Evolutionary conservation across 2,113 vertebrate species (phyloP), one percentile per base, ranked within the genome.

Genomic region (Zosterops pallidus): DNA sequence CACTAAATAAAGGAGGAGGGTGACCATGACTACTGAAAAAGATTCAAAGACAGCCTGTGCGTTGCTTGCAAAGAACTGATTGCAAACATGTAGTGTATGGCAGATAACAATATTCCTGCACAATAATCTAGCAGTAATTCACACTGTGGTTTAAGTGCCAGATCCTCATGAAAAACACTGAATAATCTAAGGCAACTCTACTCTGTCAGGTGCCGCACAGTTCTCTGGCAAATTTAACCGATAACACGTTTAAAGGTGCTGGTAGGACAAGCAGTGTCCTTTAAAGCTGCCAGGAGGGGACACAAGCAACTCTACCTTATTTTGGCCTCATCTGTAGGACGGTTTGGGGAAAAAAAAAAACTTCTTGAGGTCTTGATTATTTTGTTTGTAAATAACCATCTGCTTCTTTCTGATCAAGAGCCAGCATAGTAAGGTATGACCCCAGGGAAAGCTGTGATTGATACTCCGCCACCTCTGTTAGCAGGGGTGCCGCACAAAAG

Each of bases 311-410:
- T 93, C 60, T 33, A 41, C 72, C 62, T 94, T 62, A 16, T 91
- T 96, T 89, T 81, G 92, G 95, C 76, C 86, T 95, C 92, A 90
- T 89, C 81, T 83, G 82, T n/a, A 67, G 70, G 60, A 93, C 23
- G 29, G 37, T 90, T 93, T 74, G 18, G 44, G 62, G 7, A 56
- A 92, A 90, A 89, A 92, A 90, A 89, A 89, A 85, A 28, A 0
- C 8, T 96, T 96, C 96, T 96, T 95, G 92, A 96, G 89, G 92
- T 96, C 96, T 97, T 89, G 93, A 95, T 97, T 97, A 95, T 96
- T 97, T 97, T 97, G 95, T 97, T 97, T 96, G 96, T 97, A 97
- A 97, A 97, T 96, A 97, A 97, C 96, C 97, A 97, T 97, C 97
- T 97, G 96, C 89, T 96, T 95, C 94, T 91, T 97, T 96, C 96